These are phyloP conservation scores for Kobus ellipsiprymnus DNA, from an alignment of 2,113 vertebrate genomes.

Conservation along the genomic window DNA sequence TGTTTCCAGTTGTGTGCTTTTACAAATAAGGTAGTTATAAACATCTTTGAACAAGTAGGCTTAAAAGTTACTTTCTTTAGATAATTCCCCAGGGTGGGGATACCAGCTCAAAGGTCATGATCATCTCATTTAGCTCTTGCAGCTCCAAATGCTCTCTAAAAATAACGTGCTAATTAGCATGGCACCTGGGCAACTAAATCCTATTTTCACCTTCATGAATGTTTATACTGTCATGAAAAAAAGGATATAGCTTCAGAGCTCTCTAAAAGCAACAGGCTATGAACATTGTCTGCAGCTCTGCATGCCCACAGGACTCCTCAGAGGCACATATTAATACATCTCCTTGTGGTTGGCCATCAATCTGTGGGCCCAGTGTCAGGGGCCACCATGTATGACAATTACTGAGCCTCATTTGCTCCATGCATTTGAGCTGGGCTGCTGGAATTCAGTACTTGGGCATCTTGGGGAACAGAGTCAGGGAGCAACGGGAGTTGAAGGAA, in stretches of 20 bases:
- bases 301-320: not conserved
- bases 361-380: not conserved
- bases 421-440: not conserved
- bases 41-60: conserved; percentile 32
- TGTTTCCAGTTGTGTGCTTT: conserved; percentile 21
- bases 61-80: conserved; percentile 50
- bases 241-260: not conserved
- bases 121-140: not conserved
- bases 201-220: not conserved
- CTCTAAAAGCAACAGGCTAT: not conserved
- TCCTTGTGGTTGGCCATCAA: not conserved
- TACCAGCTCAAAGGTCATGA: conserved; percentile 20
- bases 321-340: not conserved
- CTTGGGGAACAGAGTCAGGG: not conserved
- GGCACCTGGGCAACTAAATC: not conserved
- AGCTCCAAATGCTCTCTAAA: conserved; percentile 2
- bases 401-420: not conserved
- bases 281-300: not conserved
- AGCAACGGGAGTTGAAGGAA: not conserved
- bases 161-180: conserved; percentile 31
- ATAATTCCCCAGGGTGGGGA: conserved; percentile 35
- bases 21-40: conserved; percentile 41
- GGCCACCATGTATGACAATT: not conserved
- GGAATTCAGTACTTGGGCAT: not conserved
- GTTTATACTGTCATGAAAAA: not conserved